Conservation (phyloP, 2,888 invertebrate genomes). For the Dasypogon diadema region DNA sequence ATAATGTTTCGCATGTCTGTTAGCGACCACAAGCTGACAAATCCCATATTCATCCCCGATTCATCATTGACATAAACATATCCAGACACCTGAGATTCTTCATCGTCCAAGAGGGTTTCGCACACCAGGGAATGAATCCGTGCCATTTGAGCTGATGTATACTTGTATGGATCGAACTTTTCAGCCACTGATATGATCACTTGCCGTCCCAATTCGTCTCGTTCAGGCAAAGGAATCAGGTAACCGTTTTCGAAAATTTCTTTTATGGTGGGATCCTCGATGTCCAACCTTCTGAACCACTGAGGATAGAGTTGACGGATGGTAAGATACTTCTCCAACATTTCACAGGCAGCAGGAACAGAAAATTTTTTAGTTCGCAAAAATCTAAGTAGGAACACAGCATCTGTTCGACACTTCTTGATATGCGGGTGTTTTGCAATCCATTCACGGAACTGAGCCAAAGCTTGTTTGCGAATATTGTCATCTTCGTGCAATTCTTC, state of each 20-base stretch:
- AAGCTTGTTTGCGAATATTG: conserved; percentile 77
- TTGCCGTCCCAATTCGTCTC: conserved; percentile 81
- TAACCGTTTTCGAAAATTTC: conserved; percentile 87
- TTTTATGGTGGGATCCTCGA: conserved; percentile 81
- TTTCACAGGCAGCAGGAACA: conserved; percentile 85
- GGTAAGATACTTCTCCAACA: conserved; percentile 88
- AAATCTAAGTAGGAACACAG: conserved; percentile 85
- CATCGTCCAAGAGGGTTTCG: conserved; percentile 87
- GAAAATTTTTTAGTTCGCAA: conserved; percentile 90
- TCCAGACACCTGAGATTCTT: conserved; percentile 84
- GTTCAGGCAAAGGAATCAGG: conserved; percentile 78
- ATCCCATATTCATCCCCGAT: conserved; percentile 85
- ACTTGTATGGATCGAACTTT: conserved; percentile 81
- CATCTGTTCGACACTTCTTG: conserved; percentile 84
- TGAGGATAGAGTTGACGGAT: conserved; percentile 86
- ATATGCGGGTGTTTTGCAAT: conserved; percentile 86
- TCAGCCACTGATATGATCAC: conserved; percentile 85
- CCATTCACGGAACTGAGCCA: conserved; percentile 85
- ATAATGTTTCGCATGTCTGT: conserved; percentile 82
- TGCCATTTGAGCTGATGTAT: conserved; percentile 86
- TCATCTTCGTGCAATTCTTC: conserved; percentile 86
- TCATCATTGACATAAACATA: conserved; percentile 88
- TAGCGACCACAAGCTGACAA: conserved; percentile 84
- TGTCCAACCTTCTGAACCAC: conserved; percentile 87
- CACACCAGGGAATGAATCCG: conserved; percentile 87